These are phyloP conservation scores for Caenorhabditis sinica DNA, from an alignment of 2,888 invertebrate genomes.

Conservation along the genomic window DNA sequence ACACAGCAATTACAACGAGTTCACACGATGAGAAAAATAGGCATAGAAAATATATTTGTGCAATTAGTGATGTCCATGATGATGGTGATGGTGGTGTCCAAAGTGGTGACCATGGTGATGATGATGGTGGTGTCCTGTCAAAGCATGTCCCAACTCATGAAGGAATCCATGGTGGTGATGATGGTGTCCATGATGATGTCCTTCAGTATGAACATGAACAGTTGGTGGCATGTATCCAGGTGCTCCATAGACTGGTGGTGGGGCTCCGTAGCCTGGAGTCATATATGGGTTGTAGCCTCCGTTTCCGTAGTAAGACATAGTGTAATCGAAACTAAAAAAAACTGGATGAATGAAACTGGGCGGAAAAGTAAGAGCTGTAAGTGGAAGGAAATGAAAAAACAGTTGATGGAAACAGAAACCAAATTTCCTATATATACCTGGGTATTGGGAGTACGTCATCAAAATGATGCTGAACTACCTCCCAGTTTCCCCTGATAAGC, in stretches of 20 bases:
- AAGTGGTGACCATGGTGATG: slow-evolving; percentile 35
- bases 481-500: neutral
- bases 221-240: slow-evolving; percentile 27
- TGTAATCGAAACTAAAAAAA: too few relatives aligned
- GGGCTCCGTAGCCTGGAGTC: neutral
- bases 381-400: neutral
- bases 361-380: neutral
- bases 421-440: neutral
- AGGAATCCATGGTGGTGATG: slow-evolving; percentile 38
- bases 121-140: slow-evolving; percentile 31
- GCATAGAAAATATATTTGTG: neutral
- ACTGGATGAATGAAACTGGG: too few relatives aligned
- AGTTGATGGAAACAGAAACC: neutral
- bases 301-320: slow-evolving; percentile 35
- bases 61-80: slow-evolving; percentile 10
- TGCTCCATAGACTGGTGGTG: slow-evolving; percentile 37
- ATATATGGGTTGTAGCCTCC: slow-evolving; percentile 15
- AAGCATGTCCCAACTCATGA: slow-evolving; percentile 24
- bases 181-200: slow-evolving; percentile 37
- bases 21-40: neutral
- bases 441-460: neutral
- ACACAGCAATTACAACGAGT: neutral
- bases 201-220: slow-evolving; percentile 12
- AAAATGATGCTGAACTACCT: too few relatives aligned
- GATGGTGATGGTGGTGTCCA: slow-evolving; percentile 27